Conservation (phyloP, 2,888 invertebrate genomes). For the Drosophila borborema region DNA sequence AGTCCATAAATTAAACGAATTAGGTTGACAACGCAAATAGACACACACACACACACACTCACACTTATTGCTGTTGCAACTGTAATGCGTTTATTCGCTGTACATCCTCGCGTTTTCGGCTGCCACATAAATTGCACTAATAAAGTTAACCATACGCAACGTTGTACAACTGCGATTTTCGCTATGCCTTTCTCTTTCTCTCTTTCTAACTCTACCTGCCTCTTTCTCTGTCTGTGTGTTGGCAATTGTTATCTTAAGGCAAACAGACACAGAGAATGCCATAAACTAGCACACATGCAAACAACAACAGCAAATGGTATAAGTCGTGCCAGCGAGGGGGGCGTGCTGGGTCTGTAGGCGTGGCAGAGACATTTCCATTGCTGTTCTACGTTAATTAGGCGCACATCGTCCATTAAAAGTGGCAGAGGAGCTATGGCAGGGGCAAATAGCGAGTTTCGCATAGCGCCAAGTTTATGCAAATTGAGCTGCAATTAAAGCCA, state of each 20-base stretch:
- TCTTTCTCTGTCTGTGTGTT: neutral
- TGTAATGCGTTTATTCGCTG: constrained; percentile 63
- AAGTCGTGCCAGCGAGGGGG: neutral
- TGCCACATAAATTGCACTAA: constrained; percentile 71
- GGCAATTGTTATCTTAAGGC: constrained; percentile 70
- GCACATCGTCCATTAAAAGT: constrained; percentile 67
- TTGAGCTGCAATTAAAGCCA: constrained; percentile 68
- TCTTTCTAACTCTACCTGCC: neutral
- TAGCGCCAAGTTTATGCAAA: constrained; percentile 73
- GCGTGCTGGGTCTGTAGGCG: neutral
- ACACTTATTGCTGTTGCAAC: constrained; percentile 24
- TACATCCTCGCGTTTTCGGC: constrained; percentile 38
- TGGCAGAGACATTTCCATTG: constrained; percentile 40
- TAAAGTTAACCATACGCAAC: constrained; percentile 76
- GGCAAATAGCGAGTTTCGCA: constrained; percentile 17
- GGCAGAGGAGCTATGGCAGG: constrained; percentile 36
- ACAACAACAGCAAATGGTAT: constrained; percentile 25
- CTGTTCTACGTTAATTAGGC: constrained; percentile 71
- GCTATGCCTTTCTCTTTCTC: neutral
- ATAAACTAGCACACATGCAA: constrained; percentile 61
- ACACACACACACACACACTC: constrained; percentile 10
- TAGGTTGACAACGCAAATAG: constrained; percentile 37
- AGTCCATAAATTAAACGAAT: constrained; percentile 56
- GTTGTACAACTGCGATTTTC: constrained; percentile 40
- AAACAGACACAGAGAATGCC: constrained; percentile 64